These are phyloP conservation scores for Homarus americanus DNA, from an alignment of 1,140 invertebrate species.

Conservation along the genomic window DNA sequence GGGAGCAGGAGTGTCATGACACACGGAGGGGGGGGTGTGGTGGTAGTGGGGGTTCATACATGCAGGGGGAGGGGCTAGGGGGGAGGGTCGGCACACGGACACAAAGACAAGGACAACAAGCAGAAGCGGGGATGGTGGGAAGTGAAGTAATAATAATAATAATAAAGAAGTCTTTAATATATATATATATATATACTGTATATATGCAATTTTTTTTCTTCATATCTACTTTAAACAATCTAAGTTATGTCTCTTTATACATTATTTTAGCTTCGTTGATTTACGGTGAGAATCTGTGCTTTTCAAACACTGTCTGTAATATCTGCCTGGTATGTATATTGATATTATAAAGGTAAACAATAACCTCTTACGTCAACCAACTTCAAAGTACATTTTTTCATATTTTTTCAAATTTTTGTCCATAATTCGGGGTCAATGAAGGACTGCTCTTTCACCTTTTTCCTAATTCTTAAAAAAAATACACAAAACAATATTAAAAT, in stretches of 20 bases:
- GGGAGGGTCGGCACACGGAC: slow-evolving; percentile 67
- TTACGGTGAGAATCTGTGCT: slow-evolving; percentile 15
- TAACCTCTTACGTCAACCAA: too few species aligned
- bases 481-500: too few species aligned
- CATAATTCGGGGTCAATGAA: neutral
- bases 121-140: slow-evolving; percentile 60
- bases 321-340: neutral
- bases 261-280: neutral
- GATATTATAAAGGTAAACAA: too few species aligned
- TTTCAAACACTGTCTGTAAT: neutral
- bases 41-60: slow-evolving; percentile 32
- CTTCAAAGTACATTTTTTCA: too few species aligned
- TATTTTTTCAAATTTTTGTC: too few species aligned
- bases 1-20: slow-evolving; percentile 34
- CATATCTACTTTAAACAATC: too few species aligned
- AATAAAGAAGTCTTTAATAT: slow-evolving; percentile 43
- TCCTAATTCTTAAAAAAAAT: too few species aligned
- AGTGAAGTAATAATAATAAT: slow-evolving; percentile 63
- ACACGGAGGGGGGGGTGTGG: slow-evolving; percentile 35
- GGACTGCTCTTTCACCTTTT: too few species aligned
- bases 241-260: neutral
- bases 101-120: slow-evolving; percentile 71
- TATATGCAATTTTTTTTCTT: neutral
- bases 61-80: slow-evolving; percentile 31
- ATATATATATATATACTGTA: slow-evolving; percentile 26